These are phyloP conservation scores for Orthonevra nobilis DNA, from an alignment of 2,888 invertebrate species.

Conservation along the genomic window DNA sequence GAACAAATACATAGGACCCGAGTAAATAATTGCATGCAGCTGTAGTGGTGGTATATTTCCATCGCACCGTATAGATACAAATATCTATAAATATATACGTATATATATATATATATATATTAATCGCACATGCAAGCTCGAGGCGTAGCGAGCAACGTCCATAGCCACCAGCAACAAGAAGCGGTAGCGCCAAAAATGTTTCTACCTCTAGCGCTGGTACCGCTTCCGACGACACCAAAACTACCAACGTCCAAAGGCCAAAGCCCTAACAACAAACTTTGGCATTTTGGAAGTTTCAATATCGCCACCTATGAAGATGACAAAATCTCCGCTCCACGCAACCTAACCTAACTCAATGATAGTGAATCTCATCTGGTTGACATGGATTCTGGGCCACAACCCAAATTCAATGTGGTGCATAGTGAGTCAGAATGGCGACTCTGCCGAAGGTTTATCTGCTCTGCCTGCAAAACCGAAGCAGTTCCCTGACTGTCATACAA, in stretches of 20 bases:
- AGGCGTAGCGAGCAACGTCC: conserved; percentile 29
- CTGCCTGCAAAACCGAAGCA: neutral
- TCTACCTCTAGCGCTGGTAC: neutral
- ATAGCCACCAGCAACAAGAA: conserved; percentile 25
- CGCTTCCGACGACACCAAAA: too few species aligned
- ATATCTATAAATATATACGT: conserved; percentile 23
- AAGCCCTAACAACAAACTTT: too few species aligned
- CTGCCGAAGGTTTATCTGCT: neutral
- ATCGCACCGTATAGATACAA: conserved; percentile 60
- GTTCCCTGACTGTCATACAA: neutral
- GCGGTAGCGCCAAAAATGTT: conserved; percentile 9
- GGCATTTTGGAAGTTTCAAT: neutral
- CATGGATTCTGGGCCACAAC: conserved; percentile 35
- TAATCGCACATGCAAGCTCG: conserved; percentile 67
- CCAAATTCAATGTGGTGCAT: conserved; percentile 44
- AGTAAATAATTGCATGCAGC: conserved; percentile 52
- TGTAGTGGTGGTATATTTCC: conserved; percentile 66
- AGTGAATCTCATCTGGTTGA: conserved; percentile 3
- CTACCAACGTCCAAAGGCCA: too few species aligned
- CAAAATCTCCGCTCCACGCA: conserved; percentile 6
- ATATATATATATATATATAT: conserved; percentile 30
- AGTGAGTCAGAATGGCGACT: conserved; percentile 35
- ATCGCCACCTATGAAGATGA: neutral
- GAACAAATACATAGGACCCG: conserved; percentile 52
- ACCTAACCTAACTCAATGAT: conserved; percentile 30